phyloP scores from a whole-genome alignment of 2,888 invertebrate species.

The Aproaerema taeniolella region DNA sequence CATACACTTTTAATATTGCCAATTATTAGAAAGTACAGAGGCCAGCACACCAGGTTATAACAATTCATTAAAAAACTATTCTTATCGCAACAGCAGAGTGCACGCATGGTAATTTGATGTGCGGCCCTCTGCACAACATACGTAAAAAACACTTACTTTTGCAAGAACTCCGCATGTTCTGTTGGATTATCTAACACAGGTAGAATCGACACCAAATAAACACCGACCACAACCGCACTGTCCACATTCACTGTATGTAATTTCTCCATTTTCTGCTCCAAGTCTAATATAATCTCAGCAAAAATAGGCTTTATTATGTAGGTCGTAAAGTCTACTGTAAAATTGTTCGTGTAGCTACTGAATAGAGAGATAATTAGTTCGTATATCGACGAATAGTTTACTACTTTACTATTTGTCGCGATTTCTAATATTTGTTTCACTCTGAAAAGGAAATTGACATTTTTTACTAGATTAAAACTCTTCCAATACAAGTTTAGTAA shows the following conservation, averaged over 20 bases:
- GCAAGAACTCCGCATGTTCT: slow-evolving; percentile 74
- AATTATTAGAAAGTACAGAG: too few relatives aligned
- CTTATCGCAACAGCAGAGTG: too few relatives aligned
- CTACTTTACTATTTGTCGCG: slow-evolving; percentile 43
- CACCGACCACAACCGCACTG: slow-evolving; percentile 77
- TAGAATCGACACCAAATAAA: slow-evolving; percentile 78
- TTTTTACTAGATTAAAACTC: too few relatives aligned
- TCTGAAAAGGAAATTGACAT: slow-evolving; percentile 40
- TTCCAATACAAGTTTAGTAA: too few relatives aligned
- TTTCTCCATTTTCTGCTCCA: slow-evolving; percentile 80
- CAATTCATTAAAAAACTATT: too few relatives aligned
- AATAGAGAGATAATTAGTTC: slow-evolving; percentile 54
- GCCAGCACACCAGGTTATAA: too few relatives aligned
- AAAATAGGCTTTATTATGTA: slow-evolving; percentile 78
- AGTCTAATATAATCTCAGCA: slow-evolving; percentile 70
- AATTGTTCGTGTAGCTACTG: slow-evolving; percentile 76
- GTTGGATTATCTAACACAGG: slow-evolving; percentile 64
- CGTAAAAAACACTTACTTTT: slow-evolving; percentile 80
- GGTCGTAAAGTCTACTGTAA: slow-evolving; percentile 80
- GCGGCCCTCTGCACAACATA: too few relatives aligned
- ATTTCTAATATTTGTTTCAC: slow-evolving; percentile 58
- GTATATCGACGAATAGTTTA: slow-evolving; percentile 51
- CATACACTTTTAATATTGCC: too few relatives aligned
- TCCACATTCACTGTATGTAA: slow-evolving; percentile 69
- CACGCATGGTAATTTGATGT: too few relatives aligned